Conservation (phyloP, 2,113 vertebrate genomes). For the Pygoscelis antarcticus region DNA sequence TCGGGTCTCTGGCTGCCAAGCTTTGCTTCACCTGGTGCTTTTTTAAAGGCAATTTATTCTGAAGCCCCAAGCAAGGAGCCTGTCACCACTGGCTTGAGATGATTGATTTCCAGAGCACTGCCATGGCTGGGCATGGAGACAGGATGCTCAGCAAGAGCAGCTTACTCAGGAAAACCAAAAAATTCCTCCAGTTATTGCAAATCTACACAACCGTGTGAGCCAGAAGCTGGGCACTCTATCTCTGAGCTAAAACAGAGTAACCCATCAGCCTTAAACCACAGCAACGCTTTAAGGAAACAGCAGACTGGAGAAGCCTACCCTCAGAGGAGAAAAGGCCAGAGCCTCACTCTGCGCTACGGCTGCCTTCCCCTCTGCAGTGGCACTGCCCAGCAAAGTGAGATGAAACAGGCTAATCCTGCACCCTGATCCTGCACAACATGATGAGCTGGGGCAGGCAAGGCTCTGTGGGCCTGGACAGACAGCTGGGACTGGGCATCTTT, state of each 20-base stretch:
- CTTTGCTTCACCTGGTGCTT: background rate
- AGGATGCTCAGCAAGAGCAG: background rate
- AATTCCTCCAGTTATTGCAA: background rate
- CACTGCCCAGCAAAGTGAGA: background rate
- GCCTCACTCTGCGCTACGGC: background rate
- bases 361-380: rapidly evolving
- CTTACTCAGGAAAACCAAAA: background rate
- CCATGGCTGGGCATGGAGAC: background rate
- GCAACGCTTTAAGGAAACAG: background rate
- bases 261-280: background rate
- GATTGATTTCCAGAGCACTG: background rate
- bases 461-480: background rate
- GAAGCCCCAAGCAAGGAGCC: background rate
- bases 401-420: background rate
- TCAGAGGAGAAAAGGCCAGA: background rate
- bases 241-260: background rate
- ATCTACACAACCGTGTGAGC: background rate
- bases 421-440: background rate
- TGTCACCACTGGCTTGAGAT: background rate
- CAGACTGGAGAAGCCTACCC: background rate
- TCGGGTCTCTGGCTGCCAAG: background rate
- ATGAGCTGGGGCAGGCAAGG: background rate
- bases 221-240: background rate
- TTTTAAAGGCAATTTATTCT: background rate
- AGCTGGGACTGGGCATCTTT: background rate